Evolutionary conservation across 2,888 invertebrate species (phyloP), one percentile per base, ranked within the genome.

Genomic region (Aleiodes alternator): DNA sequence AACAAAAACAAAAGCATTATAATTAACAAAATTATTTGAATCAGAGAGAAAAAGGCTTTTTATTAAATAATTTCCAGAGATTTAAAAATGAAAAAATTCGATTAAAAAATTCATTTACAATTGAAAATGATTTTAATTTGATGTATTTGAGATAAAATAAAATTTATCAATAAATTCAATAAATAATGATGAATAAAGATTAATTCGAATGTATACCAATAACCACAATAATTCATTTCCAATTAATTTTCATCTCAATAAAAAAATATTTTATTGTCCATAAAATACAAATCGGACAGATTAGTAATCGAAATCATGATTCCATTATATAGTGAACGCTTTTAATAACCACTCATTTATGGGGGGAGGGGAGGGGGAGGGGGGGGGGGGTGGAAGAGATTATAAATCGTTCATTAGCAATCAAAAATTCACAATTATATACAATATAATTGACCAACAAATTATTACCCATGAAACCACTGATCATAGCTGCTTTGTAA

Each of bases 381-480:
- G 23, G 23, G n/a, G n/a, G n/a, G n/a, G n/a, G n/a, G n/a, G n/a
- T n/a, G n/a, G n/a, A 50, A 71, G 70, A 16, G 55, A 11, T 68
- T 68, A 29, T 71, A 71, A 73, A 77, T 73, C 66, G 68, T 38
- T 48, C 53, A 73, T 76, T 75, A 68, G 48, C 64, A 34, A 31
- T 29, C 38, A 14, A 48, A 43, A 48, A 23, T 34, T 23, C 14
- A 64, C 56, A 73, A 77, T 43, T 66, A 57, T 23, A 43, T 57
- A 72, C 64, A 73, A 69, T 71, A 71, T 74, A 74, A 71, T 74
- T 76, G 51, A 34, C 53, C 53, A 11, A 70, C 64, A 59, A 73
- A 70, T 73, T 38, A 38, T 23, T 16, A 57, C 5, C 31, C 7
- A 12, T 38, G 12, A 43, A 43, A 59, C 14, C 56, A 29, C 31